Conservation (phyloP, 2,888 invertebrate species). For the Epinotia bilunana region DNA sequence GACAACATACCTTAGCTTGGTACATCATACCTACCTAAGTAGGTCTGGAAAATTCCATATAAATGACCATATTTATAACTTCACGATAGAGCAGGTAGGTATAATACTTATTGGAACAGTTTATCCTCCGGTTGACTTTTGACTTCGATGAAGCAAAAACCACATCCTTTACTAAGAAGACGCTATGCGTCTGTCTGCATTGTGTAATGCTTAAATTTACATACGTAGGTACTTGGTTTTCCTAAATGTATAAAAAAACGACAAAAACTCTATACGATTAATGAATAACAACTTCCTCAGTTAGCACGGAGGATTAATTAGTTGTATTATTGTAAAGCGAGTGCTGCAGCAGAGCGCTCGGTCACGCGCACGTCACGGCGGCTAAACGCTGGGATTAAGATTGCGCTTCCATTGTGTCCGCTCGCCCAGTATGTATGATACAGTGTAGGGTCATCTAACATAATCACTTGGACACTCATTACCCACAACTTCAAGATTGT, state of each 20-base stretch:
- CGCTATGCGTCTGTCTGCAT: background rate
- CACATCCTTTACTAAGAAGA: slow-evolving; percentile 1
- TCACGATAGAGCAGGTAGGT: background rate
- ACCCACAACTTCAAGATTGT: slow-evolving; percentile 11
- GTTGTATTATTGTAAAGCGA: background rate
- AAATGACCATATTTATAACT: background rate
- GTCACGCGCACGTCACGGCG: slow-evolving; percentile 26
- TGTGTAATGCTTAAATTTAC: slow-evolving; percentile 8
- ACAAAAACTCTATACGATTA: background rate
- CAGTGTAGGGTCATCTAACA: slow-evolving; percentile 18
- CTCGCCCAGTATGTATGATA: background rate
- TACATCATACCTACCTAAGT: too few species aligned
- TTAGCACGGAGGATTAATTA: background rate
- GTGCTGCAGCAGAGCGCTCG: background rate
- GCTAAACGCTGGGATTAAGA: background rate
- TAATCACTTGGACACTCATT: slow-evolving; percentile 19
- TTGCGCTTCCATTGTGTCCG: slow-evolving; percentile 2
- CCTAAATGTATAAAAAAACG: background rate
- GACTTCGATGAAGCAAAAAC: slow-evolving; percentile 8
- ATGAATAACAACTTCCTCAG: background rate
- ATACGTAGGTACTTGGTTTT: background rate
- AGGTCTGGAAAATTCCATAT: too few species aligned
- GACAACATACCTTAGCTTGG: too few species aligned
- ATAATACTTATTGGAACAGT: background rate
- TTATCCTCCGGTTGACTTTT: background rate